phyloP scores from a whole-genome alignment of 2,113 vertebrate genomes.

The Microtus oregoni region DNA sequence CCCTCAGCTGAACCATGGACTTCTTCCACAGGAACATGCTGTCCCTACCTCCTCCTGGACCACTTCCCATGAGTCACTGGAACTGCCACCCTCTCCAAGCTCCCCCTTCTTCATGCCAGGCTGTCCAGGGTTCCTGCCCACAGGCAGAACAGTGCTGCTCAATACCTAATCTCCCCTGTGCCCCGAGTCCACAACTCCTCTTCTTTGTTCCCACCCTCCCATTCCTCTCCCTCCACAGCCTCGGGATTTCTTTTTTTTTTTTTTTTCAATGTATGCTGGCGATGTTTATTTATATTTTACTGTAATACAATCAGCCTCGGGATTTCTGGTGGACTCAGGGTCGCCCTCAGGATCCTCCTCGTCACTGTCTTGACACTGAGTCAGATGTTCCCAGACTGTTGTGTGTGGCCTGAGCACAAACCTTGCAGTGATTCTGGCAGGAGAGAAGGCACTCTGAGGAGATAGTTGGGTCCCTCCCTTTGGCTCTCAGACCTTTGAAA shows the following conservation, averaged over 20 bases:
- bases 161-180: no score
- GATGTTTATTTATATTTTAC: no score
- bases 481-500: background rate
- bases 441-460: background rate
- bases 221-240: background rate
- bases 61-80: background rate
- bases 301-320: no score
- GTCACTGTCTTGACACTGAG: accelerated
- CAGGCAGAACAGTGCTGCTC: background rate
- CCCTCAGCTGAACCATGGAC: accelerated
- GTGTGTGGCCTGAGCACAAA: accelerated
- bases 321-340: background rate
- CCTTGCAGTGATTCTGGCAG: background rate
- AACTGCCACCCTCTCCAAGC: background rate
- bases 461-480: background rate
- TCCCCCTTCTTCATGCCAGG: background rate
- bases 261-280: no score
- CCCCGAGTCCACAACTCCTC: background rate
- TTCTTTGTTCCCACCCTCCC: background rate
- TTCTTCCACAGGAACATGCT: background rate
- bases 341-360: background rate
- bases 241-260: background rate
- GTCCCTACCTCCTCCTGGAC: background rate
- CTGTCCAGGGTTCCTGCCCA: background rate
- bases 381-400: accelerated